phyloP scores from a whole-genome alignment of 2,797 vertebrate species.

The Gambusia yucatana region DNA sequence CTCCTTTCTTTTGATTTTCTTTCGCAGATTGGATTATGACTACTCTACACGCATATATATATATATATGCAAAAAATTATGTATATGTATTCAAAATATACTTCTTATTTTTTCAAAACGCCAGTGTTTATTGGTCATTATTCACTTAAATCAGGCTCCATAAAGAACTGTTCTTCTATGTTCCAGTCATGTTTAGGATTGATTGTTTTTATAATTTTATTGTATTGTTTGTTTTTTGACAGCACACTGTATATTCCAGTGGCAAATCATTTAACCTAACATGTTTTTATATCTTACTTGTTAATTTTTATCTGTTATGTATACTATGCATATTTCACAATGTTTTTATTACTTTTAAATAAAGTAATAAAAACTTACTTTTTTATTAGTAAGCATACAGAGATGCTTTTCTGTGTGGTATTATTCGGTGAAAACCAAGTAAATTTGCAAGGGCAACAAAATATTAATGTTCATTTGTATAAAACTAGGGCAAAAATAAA shows the following conservation, averaged over 20 bases:
- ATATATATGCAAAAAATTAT: too few species aligned
- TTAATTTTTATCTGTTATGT: neutral
- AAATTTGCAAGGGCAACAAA: neutral
- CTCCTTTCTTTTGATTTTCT: too few species aligned
- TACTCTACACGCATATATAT: too few species aligned
- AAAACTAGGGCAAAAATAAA: neutral
- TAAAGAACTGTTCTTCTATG: too few species aligned
- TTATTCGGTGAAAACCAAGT: neutral
- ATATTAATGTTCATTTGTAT: neutral
- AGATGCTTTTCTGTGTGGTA: neutral
- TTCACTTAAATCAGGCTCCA: too few species aligned
- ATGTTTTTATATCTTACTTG: neutral
- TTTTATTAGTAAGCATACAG: neutral
- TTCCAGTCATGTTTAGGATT: too few species aligned
- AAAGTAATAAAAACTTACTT: neutral
- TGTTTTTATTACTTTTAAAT: neutral
- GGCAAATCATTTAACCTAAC: neutral
- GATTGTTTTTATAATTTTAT: neutral
- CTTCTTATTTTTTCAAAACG: too few species aligned
- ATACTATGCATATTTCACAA: neutral
- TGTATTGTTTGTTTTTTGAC: neutral
- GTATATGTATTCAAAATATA: too few species aligned
- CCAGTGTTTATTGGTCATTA: too few species aligned
- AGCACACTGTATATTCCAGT: neutral
- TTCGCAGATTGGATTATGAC: too few species aligned